Evolutionary conservation across 92 coral and sea anemone species (phyloP).

Genomic region (Palythoa caribaeorum): DNA sequence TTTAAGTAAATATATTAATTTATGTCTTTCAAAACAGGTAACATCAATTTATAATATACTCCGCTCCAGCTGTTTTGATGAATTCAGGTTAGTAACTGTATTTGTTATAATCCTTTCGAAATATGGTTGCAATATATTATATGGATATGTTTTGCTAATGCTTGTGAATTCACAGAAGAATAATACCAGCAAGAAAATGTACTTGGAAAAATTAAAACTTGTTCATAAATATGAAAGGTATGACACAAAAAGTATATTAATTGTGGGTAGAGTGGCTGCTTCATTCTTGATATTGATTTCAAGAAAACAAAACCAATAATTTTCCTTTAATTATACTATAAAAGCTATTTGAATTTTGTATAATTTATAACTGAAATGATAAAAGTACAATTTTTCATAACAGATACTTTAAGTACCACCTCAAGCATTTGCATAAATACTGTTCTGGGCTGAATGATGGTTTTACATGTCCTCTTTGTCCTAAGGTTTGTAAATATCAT

Average conservation of each 20-base stretch:
- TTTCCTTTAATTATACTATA: neutral
- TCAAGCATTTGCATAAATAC: neutral
- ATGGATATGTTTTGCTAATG: neutral
- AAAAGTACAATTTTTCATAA: neutral
- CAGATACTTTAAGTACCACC: constrained; percentile 17
- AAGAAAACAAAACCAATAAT: neutral
- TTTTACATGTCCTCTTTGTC: constrained; percentile 4
- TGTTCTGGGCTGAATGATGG: constrained; percentile 7
- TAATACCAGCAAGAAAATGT: neutral
- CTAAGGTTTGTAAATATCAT: neutral
- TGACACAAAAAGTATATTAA: neutral
- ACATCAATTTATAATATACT: constrained; percentile 2
- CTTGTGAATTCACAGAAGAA: neutral
- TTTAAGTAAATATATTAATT: neutral
- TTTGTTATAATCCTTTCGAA: neutral
- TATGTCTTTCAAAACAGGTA: neutral
- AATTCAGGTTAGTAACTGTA: constrained; percentile 1
- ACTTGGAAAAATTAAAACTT: neutral
- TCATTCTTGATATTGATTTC: neutral
- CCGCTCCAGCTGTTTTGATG: constrained; percentile 2
- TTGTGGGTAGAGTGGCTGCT: neutral
- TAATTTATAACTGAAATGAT: neutral
- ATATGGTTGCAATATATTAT: neutral
- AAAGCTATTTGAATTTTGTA: neutral
- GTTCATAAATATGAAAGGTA: neutral